Evolutionary conservation across 2,888 invertebrate species (phyloP).

Genomic region (Erebia palarica): DNA sequence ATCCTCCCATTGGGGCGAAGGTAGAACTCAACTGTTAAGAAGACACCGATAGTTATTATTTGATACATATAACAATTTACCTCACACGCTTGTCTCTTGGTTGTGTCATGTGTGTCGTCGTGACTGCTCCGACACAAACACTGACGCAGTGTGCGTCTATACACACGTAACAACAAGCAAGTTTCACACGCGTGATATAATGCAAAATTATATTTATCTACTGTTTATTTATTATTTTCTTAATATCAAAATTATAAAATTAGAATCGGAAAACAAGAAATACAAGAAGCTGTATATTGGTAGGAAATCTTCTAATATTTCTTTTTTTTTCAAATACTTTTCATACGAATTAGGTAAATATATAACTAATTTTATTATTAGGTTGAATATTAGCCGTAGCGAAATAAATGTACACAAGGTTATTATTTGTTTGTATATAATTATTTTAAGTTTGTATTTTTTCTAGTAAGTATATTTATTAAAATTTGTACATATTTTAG

Average conservation of each 20-base stretch:
- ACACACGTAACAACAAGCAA: not conserved
- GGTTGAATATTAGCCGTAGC: not conserved
- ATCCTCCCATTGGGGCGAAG: slow-evolving; percentile 69
- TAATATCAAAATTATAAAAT: slow-evolving; percentile 15
- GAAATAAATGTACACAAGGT: slow-evolving; percentile 1
- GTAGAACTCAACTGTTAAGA: slow-evolving; percentile 60
- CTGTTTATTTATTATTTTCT: not conserved
- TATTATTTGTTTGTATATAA: not conserved
- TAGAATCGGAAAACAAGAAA: slow-evolving; percentile 2
- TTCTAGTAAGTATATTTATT: not conserved
- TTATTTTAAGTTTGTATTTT: not conserved
- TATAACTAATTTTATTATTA: not conserved
- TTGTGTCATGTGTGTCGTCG: not conserved
- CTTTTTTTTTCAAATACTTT: not conserved
- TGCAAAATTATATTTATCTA: not conserved
- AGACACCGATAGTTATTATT: slow-evolving; percentile 28
- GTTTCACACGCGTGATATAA: not conserved
- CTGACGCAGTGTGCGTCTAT: not conserved
- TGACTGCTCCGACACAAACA: not conserved
- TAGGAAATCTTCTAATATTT: not conserved
- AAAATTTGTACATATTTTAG: not conserved
- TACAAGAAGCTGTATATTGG: not conserved
- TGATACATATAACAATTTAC: not conserved
- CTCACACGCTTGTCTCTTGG: not conserved
- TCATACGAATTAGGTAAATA: not conserved